Conservation (phyloP, 1,140 invertebrate genomes). For the Andrena cerasifolii region DNA sequence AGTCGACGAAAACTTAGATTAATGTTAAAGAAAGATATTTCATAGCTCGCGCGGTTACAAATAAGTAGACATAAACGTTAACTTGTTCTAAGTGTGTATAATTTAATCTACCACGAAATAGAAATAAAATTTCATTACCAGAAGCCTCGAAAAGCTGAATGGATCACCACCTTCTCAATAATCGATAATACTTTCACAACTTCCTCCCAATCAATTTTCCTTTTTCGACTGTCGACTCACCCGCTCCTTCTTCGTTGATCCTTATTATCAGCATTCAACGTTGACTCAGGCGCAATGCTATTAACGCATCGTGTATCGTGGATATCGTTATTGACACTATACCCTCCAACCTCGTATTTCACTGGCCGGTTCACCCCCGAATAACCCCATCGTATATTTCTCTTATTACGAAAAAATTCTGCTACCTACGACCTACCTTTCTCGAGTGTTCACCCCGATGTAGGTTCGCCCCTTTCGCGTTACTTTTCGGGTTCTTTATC, state of each 20-base stretch:
- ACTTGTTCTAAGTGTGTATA: neutral
- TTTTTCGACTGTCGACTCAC: neutral
- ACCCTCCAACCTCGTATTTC: neutral
- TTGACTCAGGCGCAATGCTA: neutral
- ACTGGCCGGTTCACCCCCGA: neutral
- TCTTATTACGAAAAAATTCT: slow-evolving; percentile 6
- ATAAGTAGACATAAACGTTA: neutral
- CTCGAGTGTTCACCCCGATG: no score
- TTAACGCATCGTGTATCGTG: neutral
- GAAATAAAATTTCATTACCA: slow-evolving; percentile 12
- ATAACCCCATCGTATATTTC: neutral
- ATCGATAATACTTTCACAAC: no score
- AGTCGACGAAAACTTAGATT: slow-evolving; percentile 13
- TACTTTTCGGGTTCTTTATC: slow-evolving; percentile 37
- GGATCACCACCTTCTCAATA: no score
- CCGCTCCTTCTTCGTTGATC: no score
- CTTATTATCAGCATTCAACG: neutral
- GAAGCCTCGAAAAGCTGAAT: neutral
- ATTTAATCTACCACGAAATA: neutral
- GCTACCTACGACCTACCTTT: neutral
- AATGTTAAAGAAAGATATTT: neutral
- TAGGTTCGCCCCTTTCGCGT: neutral
- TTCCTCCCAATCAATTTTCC: no score
- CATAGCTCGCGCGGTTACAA: no score
- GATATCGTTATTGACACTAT: neutral